A percentile compares a stretch with the other conserved stretches of the same genome.
These are phyloP conservation scores for Diorhabda carinulata DNA, from an alignment of 1,140 invertebrate genomes.

Conservation along the genomic window DNA sequence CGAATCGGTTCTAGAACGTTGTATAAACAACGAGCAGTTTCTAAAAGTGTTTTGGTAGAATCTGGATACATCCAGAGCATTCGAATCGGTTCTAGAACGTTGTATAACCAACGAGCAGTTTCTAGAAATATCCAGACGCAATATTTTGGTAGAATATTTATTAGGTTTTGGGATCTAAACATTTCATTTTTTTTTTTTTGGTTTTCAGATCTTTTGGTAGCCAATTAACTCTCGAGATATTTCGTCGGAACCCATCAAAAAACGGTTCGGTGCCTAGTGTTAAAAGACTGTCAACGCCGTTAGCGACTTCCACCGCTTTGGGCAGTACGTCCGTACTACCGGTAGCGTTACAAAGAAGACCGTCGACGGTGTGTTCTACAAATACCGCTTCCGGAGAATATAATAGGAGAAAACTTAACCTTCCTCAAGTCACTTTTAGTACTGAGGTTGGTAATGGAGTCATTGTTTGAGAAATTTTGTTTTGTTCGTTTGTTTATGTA, in stretches of 20 bases:
- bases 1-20: too few relatives aligned
- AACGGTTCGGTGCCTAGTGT: constrained; percentile 46
- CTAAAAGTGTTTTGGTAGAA: too few relatives aligned
- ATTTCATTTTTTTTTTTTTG: too few relatives aligned
- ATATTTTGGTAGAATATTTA: too few relatives aligned
- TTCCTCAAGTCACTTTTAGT: constrained; percentile 78
- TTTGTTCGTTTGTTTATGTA: too few relatives aligned
- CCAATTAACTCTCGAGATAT: constrained; percentile 71
- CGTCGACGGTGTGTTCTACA: constrained; percentile 56
- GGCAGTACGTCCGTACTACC: constrained; percentile 36
- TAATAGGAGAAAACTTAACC: constrained; percentile 59
- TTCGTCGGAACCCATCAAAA: constrained; percentile 57
- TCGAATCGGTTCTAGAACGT: too few relatives aligned
- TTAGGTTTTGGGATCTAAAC: too few relatives aligned
- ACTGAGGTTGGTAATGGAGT: constrained; percentile 77
- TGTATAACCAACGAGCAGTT: too few relatives aligned
- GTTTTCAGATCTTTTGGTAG: constrained; percentile 60
- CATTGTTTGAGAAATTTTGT: constrained; percentile 50
- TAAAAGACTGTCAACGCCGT: constrained; percentile 32
- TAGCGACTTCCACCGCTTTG: constrained; percentile 38
- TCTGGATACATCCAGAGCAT: too few relatives aligned
- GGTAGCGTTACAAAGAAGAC: constrained; percentile 44
- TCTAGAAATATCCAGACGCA: too few relatives aligned
- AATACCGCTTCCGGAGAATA: constrained; percentile 53
- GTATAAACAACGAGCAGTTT: too few relatives aligned